Conservation (phyloP, 2,888 invertebrate genomes). For the Drosophila quasianomalipes region DNA sequence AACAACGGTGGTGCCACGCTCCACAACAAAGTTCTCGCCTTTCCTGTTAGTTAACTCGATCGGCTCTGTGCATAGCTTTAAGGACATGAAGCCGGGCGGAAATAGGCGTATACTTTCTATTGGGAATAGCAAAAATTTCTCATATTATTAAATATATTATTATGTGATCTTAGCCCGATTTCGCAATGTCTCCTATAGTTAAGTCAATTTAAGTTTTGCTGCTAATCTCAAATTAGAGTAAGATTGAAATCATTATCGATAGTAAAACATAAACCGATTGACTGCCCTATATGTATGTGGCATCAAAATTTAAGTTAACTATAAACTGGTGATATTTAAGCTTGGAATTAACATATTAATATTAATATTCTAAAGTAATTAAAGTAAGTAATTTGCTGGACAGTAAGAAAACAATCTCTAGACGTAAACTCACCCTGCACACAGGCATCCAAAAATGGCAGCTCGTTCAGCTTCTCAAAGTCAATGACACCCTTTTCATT, state of each 20-base stretch:
- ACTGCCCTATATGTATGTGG: background rate
- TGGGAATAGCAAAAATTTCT: background rate
- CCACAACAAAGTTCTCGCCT: conserved; percentile 66
- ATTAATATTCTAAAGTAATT: too few species aligned
- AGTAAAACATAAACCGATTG: too few species aligned
- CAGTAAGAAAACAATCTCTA: background rate
- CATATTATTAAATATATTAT: background rate
- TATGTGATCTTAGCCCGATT: too few species aligned
- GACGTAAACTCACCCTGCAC: conserved; percentile 73
- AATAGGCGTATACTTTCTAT: conserved; percentile 79
- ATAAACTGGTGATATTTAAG: too few species aligned
- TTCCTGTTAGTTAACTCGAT: conserved; percentile 70
- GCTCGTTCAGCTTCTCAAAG: conserved; percentile 78
- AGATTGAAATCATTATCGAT: too few species aligned
- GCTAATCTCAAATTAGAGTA: too few species aligned
- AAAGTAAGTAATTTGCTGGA: background rate
- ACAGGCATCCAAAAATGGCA: conserved; percentile 83
- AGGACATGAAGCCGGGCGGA: conserved; percentile 67
- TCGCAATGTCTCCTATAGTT: background rate
- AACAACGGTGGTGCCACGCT: conserved; percentile 62
- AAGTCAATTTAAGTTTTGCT: background rate
- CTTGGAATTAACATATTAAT: too few species aligned
- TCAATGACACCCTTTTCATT: conserved; percentile 57
- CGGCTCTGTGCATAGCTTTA: conserved; percentile 78
- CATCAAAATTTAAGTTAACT: too few species aligned